These are phyloP conservation scores for Lerista edwardsae DNA, from an alignment of 2,797 vertebrate genomes.

Conservation along the genomic window DNA sequence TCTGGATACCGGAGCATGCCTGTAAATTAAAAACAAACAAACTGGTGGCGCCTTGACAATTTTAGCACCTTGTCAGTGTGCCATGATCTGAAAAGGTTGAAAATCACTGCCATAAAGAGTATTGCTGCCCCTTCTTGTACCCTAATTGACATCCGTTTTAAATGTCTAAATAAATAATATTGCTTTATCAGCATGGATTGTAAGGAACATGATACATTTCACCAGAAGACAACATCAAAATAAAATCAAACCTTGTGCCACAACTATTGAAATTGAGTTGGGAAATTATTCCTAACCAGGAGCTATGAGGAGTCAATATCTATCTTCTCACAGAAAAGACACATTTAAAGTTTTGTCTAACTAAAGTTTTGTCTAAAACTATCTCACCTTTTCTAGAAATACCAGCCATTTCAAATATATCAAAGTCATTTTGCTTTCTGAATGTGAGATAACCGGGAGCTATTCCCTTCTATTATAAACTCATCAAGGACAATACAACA, in stretches of 20 bases:
- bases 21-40: too few species aligned
- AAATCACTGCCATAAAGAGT: not conserved
- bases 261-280: not conserved
- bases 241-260: not conserved
- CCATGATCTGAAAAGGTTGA: too few species aligned
- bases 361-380: not conserved
- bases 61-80: too few species aligned
- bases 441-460: not conserved
- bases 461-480: not conserved
- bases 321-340: not conserved
- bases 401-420: too few species aligned
- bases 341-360: not conserved
- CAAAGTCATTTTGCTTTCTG: not conserved
- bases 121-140: not conserved
- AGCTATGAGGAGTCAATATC: not conserved
- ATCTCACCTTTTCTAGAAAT: not conserved
- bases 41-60: too few species aligned
- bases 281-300: not conserved
- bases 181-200: slow-evolving; percentile 1
- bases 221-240: not conserved
- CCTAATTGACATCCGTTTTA: not conserved
- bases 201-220: not conserved
- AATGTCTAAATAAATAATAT: not conserved
- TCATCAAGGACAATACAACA: not conserved
- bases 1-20: too few species aligned